phyloP scores from a whole-genome alignment of 2,888 invertebrate species.

The Ophion costatus region DNA sequence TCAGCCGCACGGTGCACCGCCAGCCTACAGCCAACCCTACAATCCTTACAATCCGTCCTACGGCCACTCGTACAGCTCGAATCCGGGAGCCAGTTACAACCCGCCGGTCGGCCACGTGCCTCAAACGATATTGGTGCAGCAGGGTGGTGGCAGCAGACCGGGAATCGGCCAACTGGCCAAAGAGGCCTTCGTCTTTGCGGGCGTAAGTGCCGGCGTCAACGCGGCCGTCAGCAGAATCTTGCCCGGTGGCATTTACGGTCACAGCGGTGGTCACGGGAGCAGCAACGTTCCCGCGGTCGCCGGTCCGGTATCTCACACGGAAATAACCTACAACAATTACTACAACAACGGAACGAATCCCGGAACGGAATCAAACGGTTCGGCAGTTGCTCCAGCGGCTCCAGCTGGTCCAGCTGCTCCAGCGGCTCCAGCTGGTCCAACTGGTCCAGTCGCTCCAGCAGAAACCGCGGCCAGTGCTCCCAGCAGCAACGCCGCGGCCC shows the following conservation, averaged over 20 bases:
- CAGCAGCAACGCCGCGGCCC: conserved; percentile 46
- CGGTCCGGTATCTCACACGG: conserved; percentile 72
- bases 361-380: conserved; percentile 41
- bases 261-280: conserved; percentile 64
- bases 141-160: conserved; percentile 71
- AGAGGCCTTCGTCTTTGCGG: conserved; percentile 81
- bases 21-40: conserved; percentile 68
- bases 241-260: conserved; percentile 76
- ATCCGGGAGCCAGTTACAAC: conserved; percentile 67
- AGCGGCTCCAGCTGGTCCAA: conserved; percentile 50
- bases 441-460: conserved; percentile 21
- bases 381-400: conserved; percentile 59
- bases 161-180: conserved; percentile 82
- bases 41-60: conserved; percentile 70
- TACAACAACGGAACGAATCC: conserved; percentile 78
- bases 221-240: conserved; percentile 80
- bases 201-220: conserved; percentile 81
- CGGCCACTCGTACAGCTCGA: conserved; percentile 62
- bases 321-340: conserved; percentile 81
- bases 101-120: conserved; percentile 73
- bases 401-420: conserved; percentile 46
- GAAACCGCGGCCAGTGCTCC: conserved; percentile 54
- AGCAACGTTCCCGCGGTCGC: conserved; percentile 71
- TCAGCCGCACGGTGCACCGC: conserved; percentile 67
- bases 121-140: conserved; percentile 76